These are phyloP conservation scores for Tiaroga cobitis DNA, from an alignment of 2,797 vertebrate species.

Conservation along the genomic window DNA sequence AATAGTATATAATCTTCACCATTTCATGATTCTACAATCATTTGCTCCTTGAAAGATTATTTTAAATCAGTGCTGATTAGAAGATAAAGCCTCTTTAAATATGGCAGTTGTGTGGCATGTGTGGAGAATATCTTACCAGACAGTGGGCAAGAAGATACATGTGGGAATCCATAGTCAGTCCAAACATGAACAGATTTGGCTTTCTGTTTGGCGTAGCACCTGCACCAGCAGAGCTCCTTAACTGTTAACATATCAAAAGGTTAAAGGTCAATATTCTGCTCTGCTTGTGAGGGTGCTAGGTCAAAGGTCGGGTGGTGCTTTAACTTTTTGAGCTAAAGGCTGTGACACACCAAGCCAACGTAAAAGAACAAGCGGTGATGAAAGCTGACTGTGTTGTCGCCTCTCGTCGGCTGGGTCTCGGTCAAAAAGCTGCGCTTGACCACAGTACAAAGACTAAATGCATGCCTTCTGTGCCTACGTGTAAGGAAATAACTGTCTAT, in stretches of 20 bases:
- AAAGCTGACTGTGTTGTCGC: background rate
- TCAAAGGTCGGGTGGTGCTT: constrained; percentile 58
- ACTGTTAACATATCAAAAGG: constrained; percentile 85
- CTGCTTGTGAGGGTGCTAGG: constrained; percentile 83
- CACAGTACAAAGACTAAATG: background rate
- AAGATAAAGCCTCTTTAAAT: background rate
- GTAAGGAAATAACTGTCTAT: background rate
- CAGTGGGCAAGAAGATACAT: constrained; percentile 75
- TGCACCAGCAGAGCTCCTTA: constrained; percentile 85
- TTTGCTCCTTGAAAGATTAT: background rate
- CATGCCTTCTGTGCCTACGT: background rate
- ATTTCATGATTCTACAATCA: background rate
- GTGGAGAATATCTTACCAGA: constrained; percentile 65
- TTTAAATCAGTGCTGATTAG: constrained; percentile 8
- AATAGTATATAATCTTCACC: background rate
- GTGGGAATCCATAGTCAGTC: constrained; percentile 79
- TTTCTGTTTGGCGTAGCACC: constrained; percentile 79
- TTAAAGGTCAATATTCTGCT: constrained; percentile 81
- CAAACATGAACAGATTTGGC: constrained; percentile 75
- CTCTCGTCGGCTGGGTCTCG: background rate
- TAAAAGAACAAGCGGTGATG: background rate
- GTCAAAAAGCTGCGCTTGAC: background rate
- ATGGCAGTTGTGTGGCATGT: background rate
- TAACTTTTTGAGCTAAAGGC: background rate
- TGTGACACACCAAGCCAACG: background rate